Base-by-base conservation (phyloP, 2,113 vertebrate genomes). In the Gymnorhina tibicen region DNA sequence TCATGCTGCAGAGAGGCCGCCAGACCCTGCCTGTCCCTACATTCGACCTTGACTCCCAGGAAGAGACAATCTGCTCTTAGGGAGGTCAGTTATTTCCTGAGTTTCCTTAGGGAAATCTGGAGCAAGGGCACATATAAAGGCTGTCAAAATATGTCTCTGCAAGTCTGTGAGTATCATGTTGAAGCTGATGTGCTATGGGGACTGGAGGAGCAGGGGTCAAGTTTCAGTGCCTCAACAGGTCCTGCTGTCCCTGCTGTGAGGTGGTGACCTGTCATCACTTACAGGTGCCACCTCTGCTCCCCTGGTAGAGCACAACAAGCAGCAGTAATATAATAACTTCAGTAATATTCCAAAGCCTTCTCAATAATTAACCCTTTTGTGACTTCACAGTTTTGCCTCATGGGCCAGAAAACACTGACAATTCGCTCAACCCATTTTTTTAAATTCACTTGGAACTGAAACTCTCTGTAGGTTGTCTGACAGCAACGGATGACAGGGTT, bases 401-500 rank as follows among this genome's bases (percentile, higher is more conserved):
- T 7, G 9, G 35, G n/a, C 13, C 69, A 85, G 52, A 69, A 89
- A 64, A 85, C 9, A 47, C 8, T 13, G 52, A 41, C 15, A 17
- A 59, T 55, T 77, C 62, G 22, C 12, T 85, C 44, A 70, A 41
- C 5, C 3, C 3, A 16, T 52, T 60, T 82, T 67, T 59, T 0
- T 13, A 52, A 82, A 87, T 50, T 72, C 52, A 78, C 0, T 10
- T 84, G 64, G 37, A 92, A 89, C n/a, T 58, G 60, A 91, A 83
- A 68, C 21, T 92, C 37, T 59, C 15, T 41, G 56, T n/a, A 78
- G 12, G 44, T 64, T 89, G 53, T 35, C 37, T 86, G 75, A 91
- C n/a, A 74, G 30, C 42, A 84, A 18, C 75, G 77, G 89, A 85
- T 95, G 88, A 93, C 23, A 58, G 35, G 15, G 35, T 16, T 76